Conservation (phyloP, 2,113 vertebrate genomes). For the Tor tambroides region DNA sequence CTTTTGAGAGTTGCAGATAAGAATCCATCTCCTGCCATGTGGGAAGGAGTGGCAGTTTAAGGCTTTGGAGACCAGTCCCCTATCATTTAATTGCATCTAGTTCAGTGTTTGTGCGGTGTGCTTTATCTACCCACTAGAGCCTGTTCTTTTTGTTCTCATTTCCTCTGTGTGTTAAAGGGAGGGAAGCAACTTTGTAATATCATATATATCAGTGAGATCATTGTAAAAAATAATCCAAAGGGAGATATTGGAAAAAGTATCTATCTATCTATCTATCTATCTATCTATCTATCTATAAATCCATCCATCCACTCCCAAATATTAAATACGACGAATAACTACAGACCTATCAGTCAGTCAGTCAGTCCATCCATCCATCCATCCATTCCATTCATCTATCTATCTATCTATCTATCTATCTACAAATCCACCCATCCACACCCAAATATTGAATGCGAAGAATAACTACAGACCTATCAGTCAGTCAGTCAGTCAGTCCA, state of each 20-base stretch:
- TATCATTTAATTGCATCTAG: conserved; percentile 68
- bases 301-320: background rate
- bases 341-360: background rate
- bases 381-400: no score
- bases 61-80: conserved; percentile 40
- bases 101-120: conserved; percentile 56
- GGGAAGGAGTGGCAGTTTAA: conserved; percentile 55
- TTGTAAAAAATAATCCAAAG: conserved; percentile 4
- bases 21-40: conserved; percentile 53
- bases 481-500: no score
- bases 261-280: conserved; percentile 1
- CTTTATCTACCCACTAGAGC: conserved; percentile 54
- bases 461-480: background rate
- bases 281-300: background rate
- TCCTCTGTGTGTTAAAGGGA: conserved; percentile 36
- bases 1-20: conserved; percentile 50
- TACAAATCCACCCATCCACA: background rate
- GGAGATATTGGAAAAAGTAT: conserved; percentile 18
- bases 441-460: background rate
- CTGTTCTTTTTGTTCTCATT: conserved; percentile 46
- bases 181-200: conserved; percentile 43
- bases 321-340: no score
- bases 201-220: conserved; percentile 36
- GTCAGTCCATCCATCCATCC: background rate
- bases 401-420: background rate